Conservation (phyloP, 2,888 invertebrate genomes). For the Caenorhabditis zanzibari region DNA sequence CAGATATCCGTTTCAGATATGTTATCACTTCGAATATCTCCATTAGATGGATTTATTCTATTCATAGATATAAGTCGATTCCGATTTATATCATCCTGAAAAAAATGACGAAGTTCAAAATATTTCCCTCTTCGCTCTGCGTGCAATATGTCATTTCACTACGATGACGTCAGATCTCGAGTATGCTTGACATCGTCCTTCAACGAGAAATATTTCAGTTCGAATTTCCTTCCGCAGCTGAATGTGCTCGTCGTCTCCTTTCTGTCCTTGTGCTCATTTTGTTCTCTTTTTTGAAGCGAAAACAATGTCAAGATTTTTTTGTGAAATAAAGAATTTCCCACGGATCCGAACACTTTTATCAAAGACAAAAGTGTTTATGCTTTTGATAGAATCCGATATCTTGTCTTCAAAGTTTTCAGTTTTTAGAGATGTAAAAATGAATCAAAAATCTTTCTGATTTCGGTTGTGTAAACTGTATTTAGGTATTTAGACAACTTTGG, state of each 20-base stretch:
- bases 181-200: conserved; percentile 31
- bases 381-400: no score
- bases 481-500: no score
- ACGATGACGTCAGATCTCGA: conserved; percentile 47
- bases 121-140: conserved; percentile 4
- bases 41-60: not conserved
- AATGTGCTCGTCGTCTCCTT: conserved; percentile 8
- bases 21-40: not conserved
- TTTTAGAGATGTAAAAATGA: no score
- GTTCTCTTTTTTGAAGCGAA: not conserved
- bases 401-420: no score
- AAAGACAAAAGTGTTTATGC: no score
- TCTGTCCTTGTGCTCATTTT: conserved; percentile 16
- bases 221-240: conserved; percentile 44
- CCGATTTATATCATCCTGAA: conserved; percentile 19
- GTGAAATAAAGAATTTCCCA: not conserved
- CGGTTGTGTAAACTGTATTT: no score
- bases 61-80: conserved; percentile 4
- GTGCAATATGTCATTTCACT: conserved; percentile 43
- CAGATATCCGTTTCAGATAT: conserved; percentile 7
- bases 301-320: not conserved
- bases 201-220: conserved; percentile 46
- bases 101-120: conserved; percentile 32
- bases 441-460: no score
- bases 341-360: no score